Percentiles rank a stretch among this genome's conserved stretches.
phyloP scores from a whole-genome alignment of 2,888 invertebrate genomes.

The Drepanosiphum platanoidis region DNA sequence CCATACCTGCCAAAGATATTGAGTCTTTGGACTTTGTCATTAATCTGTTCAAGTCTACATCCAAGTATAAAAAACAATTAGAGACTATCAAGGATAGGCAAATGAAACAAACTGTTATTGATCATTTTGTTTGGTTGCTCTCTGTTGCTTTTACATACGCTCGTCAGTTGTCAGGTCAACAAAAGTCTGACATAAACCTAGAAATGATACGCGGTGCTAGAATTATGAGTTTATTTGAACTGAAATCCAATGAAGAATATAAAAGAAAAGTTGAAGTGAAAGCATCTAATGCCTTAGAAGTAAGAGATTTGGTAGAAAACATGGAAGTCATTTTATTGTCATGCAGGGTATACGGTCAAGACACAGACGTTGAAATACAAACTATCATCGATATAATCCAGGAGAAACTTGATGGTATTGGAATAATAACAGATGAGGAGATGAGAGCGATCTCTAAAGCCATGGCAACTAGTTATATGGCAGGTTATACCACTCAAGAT shows the following conservation, averaged over 20 bases:
- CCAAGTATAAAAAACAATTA: slow-evolving; percentile 16
- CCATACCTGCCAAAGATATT: not conserved
- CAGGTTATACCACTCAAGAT: slow-evolving; percentile 69
- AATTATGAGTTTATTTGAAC: slow-evolving; percentile 23
- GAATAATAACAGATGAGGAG: slow-evolving; percentile 69
- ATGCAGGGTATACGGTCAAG: slow-evolving; percentile 63
- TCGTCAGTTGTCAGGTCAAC: slow-evolving; percentile 35
- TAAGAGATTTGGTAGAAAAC: slow-evolving; percentile 32
- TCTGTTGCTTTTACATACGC: slow-evolving; percentile 21
- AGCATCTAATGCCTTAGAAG: slow-evolving; percentile 10
- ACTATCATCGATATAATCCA: slow-evolving; percentile 63
- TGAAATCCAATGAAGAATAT: not conserved
- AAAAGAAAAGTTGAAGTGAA: not conserved
- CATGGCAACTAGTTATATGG: slow-evolving; percentile 61
- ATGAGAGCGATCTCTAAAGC: slow-evolving; percentile 68
- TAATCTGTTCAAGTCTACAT: not conserved
- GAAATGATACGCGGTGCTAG: slow-evolving; percentile 51
- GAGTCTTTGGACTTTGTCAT: slow-evolving; percentile 37
- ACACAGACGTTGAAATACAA: slow-evolving; percentile 64
- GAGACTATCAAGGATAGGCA: not conserved
- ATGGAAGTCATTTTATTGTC: slow-evolving; percentile 63
- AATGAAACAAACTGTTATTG: not conserved
- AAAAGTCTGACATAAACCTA: slow-evolving; percentile 22
- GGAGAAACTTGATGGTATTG: slow-evolving; percentile 63
- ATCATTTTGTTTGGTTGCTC: slow-evolving; percentile 30